Evolutionary conservation across 2,888 invertebrate genomes (phyloP).

Genomic region (Phortica magna): DNA sequence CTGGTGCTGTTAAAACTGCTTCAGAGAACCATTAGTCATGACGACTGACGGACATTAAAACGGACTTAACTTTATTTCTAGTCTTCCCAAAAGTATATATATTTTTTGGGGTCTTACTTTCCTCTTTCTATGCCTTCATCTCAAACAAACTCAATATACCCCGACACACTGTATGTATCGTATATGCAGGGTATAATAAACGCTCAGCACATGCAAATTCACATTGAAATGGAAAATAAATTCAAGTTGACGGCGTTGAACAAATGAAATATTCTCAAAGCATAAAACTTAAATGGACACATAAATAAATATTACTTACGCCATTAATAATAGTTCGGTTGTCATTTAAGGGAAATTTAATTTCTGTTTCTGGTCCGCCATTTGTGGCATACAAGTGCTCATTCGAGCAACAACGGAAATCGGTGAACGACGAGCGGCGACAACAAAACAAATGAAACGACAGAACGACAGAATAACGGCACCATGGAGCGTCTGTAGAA

Average conservation of each 20-base stretch:
- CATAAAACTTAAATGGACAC: neutral
- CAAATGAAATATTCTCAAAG: neutral
- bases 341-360: conserved; percentile 66
- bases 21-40: no score
- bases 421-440: neutral
- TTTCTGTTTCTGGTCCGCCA: conserved; percentile 54
- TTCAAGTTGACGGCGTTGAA: neutral
- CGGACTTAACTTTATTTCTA: no score
- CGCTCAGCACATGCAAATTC: conserved; percentile 9
- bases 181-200: neutral
- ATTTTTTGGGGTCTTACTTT: no score
- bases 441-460: neutral
- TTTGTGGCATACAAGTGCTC: conserved; percentile 13
- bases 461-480: neutral
- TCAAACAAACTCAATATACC: no score
- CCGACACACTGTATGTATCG: no score
- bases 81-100: no score
- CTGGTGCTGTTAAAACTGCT: no score
- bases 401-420: neutral
- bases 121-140: no score
- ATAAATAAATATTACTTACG: conserved; percentile 12
- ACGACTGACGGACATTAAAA: no score
- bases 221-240: neutral
- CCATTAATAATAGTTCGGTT: conserved; percentile 49
- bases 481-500: neutral